Evolutionary conservation across 92 coral and sea anemone species (phyloP), one percentile per base, ranked within the genome.

Genomic region (Scolanthus callimorphus): DNA sequence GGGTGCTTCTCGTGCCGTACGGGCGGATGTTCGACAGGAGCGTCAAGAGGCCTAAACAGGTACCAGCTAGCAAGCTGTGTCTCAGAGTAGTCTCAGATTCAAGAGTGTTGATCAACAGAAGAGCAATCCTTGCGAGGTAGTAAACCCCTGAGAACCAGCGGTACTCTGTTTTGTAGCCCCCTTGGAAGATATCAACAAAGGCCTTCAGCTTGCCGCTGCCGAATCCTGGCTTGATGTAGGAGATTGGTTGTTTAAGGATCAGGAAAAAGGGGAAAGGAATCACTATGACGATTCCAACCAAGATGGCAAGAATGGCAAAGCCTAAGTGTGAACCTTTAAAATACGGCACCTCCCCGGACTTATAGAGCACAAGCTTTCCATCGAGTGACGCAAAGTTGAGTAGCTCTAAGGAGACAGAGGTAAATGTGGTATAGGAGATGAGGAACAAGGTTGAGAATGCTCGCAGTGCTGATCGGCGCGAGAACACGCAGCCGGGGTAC

Each of bases 371-470:
- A 22, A 37, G 59, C 11, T 31, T 41, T 17, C 39, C 65, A 23
- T 65, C 60, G 8, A 83, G 29, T 23, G 76, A 25, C 24, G 84
- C 39, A 43, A 55, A 79, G 49, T 69, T 75, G 8, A 83, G 77
- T 26, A 83, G 51, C 9, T 77, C 67, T 39, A 83, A 58, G 17
- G 90, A 83, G 19, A 71, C 80, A 0, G 80, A 70, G 1, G 90
- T 78, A 25, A 69, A 83, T 17, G 90, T 77, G 15, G 90, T 76
- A 39, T 83, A 83, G 2, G 76, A 77, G 19, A 83, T 62, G 22
- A 83, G 70, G 55, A 83, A 83, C 21, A 83, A 75, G 10, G 84
- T 70, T n/a, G 84, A 69, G 49, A 79, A 76, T 3, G 90, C 84
- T 3, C 80, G 67, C 25, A 83, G 69, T 39, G 80, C 78, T 12